Conservation (phyloP, 92 coral and sea anemone genomes). For the Pocillopora grandis region DNA sequence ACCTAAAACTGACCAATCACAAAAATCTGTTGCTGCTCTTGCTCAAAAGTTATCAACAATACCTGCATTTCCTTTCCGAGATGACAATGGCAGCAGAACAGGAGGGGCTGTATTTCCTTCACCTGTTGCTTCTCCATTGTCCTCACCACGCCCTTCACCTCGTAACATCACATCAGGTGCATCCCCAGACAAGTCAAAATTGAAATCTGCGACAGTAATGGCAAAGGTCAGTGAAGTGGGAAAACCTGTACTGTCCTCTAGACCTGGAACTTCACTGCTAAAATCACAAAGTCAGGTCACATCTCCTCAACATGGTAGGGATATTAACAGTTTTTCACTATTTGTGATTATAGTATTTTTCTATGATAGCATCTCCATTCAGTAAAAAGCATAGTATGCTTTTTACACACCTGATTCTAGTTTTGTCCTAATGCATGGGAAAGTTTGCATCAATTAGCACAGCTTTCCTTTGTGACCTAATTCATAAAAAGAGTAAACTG, state of each 20-base stretch:
- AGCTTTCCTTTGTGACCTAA: no score
- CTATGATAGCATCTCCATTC: no score
- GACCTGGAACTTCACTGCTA: slow-evolving; percentile 20
- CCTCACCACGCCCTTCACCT: slow-evolving; percentile 29
- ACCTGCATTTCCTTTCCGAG: slow-evolving; percentile 42
- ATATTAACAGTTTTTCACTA: no score
- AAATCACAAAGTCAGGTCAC: slow-evolving; percentile 3
- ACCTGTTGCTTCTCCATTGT: slow-evolving; percentile 49
- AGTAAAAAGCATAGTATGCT: no score
- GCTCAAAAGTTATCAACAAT: slow-evolving; percentile 38
- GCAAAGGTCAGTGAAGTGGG: slow-evolving; percentile 9
- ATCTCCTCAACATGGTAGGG: slow-evolving; percentile 27
- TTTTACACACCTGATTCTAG: no score
- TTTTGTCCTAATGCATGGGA: no score
- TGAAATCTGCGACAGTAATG: background rate
- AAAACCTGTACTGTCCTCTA: slow-evolving; percentile 36
- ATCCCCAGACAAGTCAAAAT: background rate
- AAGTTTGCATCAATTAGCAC: no score
- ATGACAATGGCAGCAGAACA: slow-evolving; percentile 14
- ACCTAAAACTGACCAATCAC: slow-evolving; percentile 6
- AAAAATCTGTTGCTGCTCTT: slow-evolving; percentile 28
- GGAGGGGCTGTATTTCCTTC: slow-evolving; percentile 41
- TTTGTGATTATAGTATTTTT: no score
- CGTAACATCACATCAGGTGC: slow-evolving; percentile 10
- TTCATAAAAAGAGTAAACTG: no score